A percentile compares a stretch with the other conserved stretches of the same genome.
Conservation (phyloP, 2,888 invertebrate genomes). For the Melipona bicolor region DNA sequence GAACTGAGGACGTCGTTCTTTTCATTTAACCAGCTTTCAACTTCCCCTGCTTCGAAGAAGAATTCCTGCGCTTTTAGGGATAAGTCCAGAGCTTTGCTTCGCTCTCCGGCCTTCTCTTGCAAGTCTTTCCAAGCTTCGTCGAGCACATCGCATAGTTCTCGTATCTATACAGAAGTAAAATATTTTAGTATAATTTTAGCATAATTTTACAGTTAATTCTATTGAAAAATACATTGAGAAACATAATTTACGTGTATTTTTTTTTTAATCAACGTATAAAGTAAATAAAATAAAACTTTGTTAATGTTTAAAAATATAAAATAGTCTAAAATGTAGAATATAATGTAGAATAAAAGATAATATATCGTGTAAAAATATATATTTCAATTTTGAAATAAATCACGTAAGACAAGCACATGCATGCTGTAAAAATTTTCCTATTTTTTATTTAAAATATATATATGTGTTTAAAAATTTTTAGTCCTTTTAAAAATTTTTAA, state of each 20-base stretch:
- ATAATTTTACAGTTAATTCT: background rate
- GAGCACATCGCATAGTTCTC: constrained; percentile 90
- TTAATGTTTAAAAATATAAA: constrained; percentile 10
- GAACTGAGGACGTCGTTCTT: constrained; percentile 92
- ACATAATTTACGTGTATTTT: background rate
- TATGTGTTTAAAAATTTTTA: background rate
- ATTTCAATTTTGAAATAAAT: background rate
- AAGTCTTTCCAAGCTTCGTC: constrained; percentile 91
- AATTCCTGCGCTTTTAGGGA: constrained; percentile 96
- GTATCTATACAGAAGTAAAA: constrained; percentile 86
- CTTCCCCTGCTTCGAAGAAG: constrained; percentile 95
- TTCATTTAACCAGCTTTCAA: constrained; percentile 97
- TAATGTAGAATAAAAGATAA: background rate
- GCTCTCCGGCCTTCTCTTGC: constrained; percentile 88
- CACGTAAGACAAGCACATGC: constrained; percentile 50
- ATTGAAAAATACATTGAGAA: constrained; percentile 1
- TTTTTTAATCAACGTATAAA: background rate
- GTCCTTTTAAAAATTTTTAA: background rate
- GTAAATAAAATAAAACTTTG: background rate
- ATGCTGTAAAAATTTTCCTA: constrained; percentile 9
- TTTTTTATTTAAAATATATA: background rate
- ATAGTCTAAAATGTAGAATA: background rate
- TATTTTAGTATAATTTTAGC: background rate
- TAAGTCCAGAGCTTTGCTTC: constrained; percentile 92
- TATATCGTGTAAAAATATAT: background rate